Base-by-base conservation (phyloP, 2,888 invertebrate species). In the Desoria tigrina region DNA sequence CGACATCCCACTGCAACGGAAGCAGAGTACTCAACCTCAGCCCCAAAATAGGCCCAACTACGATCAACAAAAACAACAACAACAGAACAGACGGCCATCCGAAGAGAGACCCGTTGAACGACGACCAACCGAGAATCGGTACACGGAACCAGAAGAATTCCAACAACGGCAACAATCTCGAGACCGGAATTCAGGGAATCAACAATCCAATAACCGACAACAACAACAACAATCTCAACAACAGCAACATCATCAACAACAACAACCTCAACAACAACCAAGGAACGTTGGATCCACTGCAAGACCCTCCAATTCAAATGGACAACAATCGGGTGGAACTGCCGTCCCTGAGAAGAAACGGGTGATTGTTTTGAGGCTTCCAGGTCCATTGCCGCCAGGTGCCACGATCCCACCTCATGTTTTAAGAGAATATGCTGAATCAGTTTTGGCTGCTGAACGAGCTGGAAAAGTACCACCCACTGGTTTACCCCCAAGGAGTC, bases 381-480 rank as follows among this genome's bases (percentile, higher is more conserved):
- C 61, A 50, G 57, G 50, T 24, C 61, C 59, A 23, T 39, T 53
- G 2, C 62, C 65, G 14, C 62, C 58, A 7, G 54, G 63, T n/a
- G 61, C 67, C 6, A 53, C 63, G 1, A 45, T 49, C 26, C 55
- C 56, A 9, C 57, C 66, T 23, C 60, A 45, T 18, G n/a, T 55
- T 18, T 24, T 55, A 2, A 63, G 16, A 42, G 42, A 39, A 49
- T 45, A 37, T 21, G 56, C 63, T 6, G 51, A 61, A 26, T 61
- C 58, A 14, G 58, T 58, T n/a, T 26, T 58, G 27, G 58, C 58
- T 42, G 58, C 58, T 26, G 58, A 58, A 49, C 9, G 49, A 26
- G 24, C 58, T 18, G 42, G 53, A 51, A 61, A 53, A 28, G 18
- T 42, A n/a, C 54, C 61, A n/a, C 51, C 53, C 50, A 28, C 51